Evolutionary conservation across 1,140 invertebrate species (phyloP).

Genomic region (Scaptomyza graminum): DNA sequence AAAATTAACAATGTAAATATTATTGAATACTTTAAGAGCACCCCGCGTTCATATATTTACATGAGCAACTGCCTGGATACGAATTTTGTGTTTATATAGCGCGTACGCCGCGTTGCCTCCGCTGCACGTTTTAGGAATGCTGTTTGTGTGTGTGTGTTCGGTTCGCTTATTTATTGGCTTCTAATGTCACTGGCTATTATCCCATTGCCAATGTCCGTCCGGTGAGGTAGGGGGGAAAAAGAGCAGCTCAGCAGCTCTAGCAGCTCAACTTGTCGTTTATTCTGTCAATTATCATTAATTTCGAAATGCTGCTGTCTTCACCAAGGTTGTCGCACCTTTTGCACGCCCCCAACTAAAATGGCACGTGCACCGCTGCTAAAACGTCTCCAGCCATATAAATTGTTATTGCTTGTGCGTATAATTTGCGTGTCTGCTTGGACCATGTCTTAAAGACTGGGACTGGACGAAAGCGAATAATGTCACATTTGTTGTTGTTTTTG

Average conservation of each 20-base stretch:
- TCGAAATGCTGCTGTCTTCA: constrained; percentile 72
- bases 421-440: constrained; percentile 42
- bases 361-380: constrained; percentile 60
- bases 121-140: constrained; percentile 47
- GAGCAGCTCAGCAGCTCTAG: constrained; percentile 11
- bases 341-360: constrained; percentile 39
- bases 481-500: constrained; percentile 25
- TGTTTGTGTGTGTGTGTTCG: constrained; percentile 69
- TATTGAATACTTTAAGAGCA: not conserved
- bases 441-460: constrained; percentile 58
- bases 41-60: not conserved
- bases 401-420: constrained; percentile 72
- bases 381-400: constrained; percentile 64
- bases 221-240: not conserved
- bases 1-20: not conserved
- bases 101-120: constrained; percentile 34
- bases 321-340: constrained; percentile 70
- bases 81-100: constrained; percentile 25
- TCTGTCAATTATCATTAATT: constrained; percentile 82
- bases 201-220: constrained; percentile 34
- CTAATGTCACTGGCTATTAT: constrained; percentile 74
- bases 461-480: too few species aligned
- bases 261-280: constrained; percentile 80
- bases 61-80: constrained; percentile 6
- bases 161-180: constrained; percentile 79